Evolutionary conservation across 2,888 invertebrate species (phyloP).

Genomic region (Epiblema foenella): DNA sequence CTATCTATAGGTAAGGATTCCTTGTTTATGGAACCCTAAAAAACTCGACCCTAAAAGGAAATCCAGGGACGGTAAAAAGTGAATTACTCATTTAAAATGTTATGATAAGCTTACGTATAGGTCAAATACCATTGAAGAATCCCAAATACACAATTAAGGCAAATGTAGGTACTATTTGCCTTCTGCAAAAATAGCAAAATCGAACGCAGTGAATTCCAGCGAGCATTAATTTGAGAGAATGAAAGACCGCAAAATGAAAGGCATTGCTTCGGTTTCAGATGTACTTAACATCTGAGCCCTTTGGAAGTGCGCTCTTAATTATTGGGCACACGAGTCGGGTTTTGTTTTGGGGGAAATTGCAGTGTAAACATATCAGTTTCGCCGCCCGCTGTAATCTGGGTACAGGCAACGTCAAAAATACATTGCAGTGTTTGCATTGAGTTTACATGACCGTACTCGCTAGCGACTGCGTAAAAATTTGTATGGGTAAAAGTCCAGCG

Average conservation of each 20-base stretch:
- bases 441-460: too few relatives aligned
- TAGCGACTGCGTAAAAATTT: too few relatives aligned
- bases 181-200: conserved; percentile 12
- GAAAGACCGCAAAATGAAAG: conserved; percentile 54
- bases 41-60: too few relatives aligned
- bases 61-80: too few relatives aligned
- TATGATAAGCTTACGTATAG: too few relatives aligned
- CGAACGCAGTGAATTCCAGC: conserved; percentile 13
- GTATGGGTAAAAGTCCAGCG: too few relatives aligned
- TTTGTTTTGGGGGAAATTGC: conserved; percentile 53
- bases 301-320: conserved; percentile 61
- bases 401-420: conserved; percentile 24
- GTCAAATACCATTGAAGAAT: neutral
- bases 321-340: conserved; percentile 53
- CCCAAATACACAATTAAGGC: neutral
- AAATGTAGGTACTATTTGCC: neutral
- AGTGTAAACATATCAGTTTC: conserved; percentile 52
- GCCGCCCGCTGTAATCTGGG: conserved; percentile 32
- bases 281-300: conserved; percentile 62
- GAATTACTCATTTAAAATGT: too few relatives aligned
- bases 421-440: conserved; percentile 23
- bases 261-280: conserved; percentile 62
- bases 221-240: conserved; percentile 54
- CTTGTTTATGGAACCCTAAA: too few relatives aligned
- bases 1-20: too few relatives aligned